Conservation (phyloP, 2,888 invertebrate genomes). For the Antheraea assamensis region DNA sequence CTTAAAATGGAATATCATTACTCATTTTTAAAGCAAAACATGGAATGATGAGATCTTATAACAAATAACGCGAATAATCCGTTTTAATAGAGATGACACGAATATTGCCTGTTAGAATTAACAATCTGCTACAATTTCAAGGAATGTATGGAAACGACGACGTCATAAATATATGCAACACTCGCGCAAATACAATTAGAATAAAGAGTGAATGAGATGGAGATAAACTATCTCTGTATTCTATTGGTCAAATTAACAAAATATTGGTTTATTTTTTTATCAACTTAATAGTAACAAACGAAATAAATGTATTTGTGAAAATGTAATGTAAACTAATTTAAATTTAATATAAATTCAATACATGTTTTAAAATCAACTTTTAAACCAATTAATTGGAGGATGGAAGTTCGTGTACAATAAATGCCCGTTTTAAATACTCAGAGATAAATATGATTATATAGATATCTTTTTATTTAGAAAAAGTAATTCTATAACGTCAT, state of each 20-base stretch:
- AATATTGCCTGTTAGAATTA: not conserved
- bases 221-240: not conserved
- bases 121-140: not conserved
- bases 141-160: not conserved
- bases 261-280: too few relatives aligned
- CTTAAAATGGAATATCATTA: constrained; percentile 33
- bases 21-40: constrained; percentile 61
- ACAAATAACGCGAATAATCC: constrained; percentile 10
- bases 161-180: not conserved
- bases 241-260: too few relatives aligned
- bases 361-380: too few relatives aligned
- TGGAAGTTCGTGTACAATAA: too few relatives aligned
- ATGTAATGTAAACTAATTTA: too few relatives aligned
- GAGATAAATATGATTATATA: not conserved
- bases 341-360: too few relatives aligned
- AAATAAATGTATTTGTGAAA: too few relatives aligned
- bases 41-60: constrained; percentile 80
- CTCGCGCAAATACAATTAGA: not conserved
- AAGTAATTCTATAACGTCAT: too few relatives aligned
- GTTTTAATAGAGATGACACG: constrained; percentile 9
- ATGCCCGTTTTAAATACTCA: too few relatives aligned
- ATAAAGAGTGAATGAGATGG: not conserved
- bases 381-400: too few relatives aligned
- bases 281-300: too few relatives aligned
- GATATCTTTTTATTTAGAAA: too few relatives aligned